Conservation (phyloP, 2,888 invertebrate species). For the Tachina grossa region DNA sequence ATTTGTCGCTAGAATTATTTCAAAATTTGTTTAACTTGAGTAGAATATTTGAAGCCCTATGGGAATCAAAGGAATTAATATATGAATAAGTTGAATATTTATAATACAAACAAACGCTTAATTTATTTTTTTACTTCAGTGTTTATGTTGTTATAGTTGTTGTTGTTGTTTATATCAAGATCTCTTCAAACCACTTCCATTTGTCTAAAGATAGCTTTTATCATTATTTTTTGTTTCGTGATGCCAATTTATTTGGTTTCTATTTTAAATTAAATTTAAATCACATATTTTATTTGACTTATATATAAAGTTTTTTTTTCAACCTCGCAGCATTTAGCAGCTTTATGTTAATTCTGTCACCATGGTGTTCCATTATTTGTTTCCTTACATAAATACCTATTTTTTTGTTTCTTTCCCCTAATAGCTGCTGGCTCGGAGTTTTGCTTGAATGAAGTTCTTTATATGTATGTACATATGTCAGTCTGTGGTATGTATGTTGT, state of each 20-base stretch:
- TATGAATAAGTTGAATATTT: too few species aligned
- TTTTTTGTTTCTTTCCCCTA: not conserved
- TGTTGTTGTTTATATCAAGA: not conserved
- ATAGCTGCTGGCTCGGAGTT: not conserved
- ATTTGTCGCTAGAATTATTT: too few species aligned
- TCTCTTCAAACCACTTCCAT: slow-evolving; percentile 18
- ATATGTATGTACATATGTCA: not conserved
- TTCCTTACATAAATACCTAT: not conserved
- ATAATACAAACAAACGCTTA: too few species aligned
- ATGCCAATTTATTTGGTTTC: slow-evolving; percentile 21
- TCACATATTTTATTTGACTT: slow-evolving; percentile 31
- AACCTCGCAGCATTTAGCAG: slow-evolving; percentile 18
- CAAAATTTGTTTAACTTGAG: too few species aligned
- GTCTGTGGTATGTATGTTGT: too few species aligned
- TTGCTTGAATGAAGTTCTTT: not conserved
- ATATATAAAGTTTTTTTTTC: not conserved
- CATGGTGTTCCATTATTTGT: slow-evolving; percentile 14
- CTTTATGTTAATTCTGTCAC: slow-evolving; percentile 36
- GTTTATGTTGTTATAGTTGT: not conserved
- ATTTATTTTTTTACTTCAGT: not conserved
- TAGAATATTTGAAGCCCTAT: too few species aligned
- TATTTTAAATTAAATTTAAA: not conserved
- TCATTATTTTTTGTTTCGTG: not conserved
- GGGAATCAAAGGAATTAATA: too few species aligned
- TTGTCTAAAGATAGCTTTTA: not conserved